Evolutionary conservation across 2,888 invertebrate genomes (phyloP), one percentile per base, ranked within the genome.

Genomic region (Linnaemya vulpina): DNA sequence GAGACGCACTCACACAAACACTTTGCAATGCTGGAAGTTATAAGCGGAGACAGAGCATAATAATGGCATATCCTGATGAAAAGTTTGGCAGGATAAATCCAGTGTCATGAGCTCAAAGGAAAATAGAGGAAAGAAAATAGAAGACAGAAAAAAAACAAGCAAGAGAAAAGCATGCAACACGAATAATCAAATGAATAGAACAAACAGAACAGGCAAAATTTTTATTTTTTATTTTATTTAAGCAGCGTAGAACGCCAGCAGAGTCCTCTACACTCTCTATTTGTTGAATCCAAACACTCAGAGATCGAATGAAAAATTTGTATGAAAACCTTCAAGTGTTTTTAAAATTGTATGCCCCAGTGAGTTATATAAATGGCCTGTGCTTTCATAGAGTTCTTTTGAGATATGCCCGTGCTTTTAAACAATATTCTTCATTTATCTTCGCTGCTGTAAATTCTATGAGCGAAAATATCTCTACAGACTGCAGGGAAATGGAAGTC

Each of bases 171-270:
- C 17, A 53, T 11, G 43, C 11, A 46, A 76, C 49, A 82, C 86
- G 87, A 84, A 87, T 85, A 89, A 89, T 86, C 87, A 87, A 88
- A 88, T 87, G 88, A 89, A 89, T 88, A 88, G 88, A 53, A 17
- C 87, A 89, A 90, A 89, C 89, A 58, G n/a, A 74, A 71, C 25
- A 38, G 11, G 49, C n/a, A 8, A 3, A 20, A 51, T n/a, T n/a
- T n/a, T n/a, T n/a, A n/a, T n/a, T n/a, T n/a, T n/a, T n/a, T n/a
- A 51, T 20, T 51, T 10, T 20, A 20, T 51, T 51, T 51, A 51
- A 51, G 20, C 20, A 20, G 4, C 17, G 5, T 4, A 40, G 51
- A 20, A n/a, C 10, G 20, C 20, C 0, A 20, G 7, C 49, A 49
- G n/a, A 40, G 9, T 5, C 38, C 5, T 49, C 46, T 49, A 2